phyloP scores from a whole-genome alignment of 2,797 vertebrate genomes.

The Pantherophis vulpinus region DNA sequence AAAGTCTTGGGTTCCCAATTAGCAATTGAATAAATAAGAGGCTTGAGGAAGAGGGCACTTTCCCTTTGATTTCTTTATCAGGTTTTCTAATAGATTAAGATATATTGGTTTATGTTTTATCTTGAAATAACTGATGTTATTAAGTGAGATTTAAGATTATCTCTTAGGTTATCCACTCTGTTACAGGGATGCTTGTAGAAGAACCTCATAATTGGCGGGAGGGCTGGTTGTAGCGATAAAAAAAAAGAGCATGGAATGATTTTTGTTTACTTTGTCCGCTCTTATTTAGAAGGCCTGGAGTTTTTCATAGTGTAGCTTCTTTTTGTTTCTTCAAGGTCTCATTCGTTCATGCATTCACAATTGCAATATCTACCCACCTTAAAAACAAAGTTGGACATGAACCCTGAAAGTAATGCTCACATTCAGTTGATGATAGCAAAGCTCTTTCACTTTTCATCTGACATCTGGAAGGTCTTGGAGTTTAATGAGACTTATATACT shows the following conservation, averaged over 20 bases:
- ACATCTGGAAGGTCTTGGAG: not conserved
- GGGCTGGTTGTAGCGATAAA: slow-evolving; percentile 17
- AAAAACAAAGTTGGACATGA: not conserved
- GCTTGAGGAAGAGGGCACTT: not conserved
- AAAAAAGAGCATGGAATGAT: not conserved
- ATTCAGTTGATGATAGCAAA: not conserved
- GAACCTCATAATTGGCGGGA: not conserved
- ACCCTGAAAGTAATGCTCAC: not conserved
- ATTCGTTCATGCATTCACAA: not conserved
- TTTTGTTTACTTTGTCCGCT: not conserved
- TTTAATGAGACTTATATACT: not conserved
- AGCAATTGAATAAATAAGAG: not conserved
- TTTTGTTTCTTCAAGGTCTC: not conserved
- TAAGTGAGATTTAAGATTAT: not conserved
- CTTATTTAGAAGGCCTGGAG: not conserved
- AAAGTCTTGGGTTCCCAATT: not conserved
- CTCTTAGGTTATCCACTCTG: not conserved
- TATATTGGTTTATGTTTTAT: not conserved
- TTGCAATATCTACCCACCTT: not conserved
- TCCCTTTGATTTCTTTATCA: not conserved
- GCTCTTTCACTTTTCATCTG: not conserved
- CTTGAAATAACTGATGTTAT: not conserved
- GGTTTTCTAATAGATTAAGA: not conserved
- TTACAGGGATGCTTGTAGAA: not conserved
- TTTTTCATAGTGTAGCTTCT: not conserved